Percentiles rank a stretch among this genome's conserved stretches.
These are phyloP conservation scores for Philereme vetulata DNA, from an alignment of 2,888 invertebrate genomes.

Conservation along the genomic window DNA sequence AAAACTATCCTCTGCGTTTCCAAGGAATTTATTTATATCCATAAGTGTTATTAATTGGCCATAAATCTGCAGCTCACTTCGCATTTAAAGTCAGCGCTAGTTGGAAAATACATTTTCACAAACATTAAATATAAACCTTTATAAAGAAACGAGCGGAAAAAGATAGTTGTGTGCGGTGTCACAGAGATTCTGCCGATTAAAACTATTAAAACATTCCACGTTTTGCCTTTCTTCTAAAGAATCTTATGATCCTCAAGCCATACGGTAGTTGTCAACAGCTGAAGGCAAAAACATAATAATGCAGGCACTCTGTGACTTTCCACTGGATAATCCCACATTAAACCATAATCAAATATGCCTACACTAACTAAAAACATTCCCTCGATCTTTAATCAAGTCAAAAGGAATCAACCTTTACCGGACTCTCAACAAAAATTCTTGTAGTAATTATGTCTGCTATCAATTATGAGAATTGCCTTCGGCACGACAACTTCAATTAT, in stretches of 20 bases:
- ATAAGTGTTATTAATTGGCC: conserved; percentile 13
- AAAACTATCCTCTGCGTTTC: conserved; percentile 1
- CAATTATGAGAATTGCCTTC: conserved; percentile 8
- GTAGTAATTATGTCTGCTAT: neutral
- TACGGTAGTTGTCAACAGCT: conserved; percentile 1
- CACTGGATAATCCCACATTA: too few species aligned
- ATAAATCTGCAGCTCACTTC: conserved; percentile 15
- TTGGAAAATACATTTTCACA: conserved; percentile 23
- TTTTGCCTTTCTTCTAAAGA: conserved; percentile 26
- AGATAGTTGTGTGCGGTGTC: conserved; percentile 27
- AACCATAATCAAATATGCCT: too few species aligned
- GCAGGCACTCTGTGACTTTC: too few species aligned
- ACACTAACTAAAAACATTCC: too few species aligned
- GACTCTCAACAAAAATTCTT: too few species aligned
- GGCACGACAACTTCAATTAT: conserved; percentile 17
- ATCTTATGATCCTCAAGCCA: conserved; percentile 14
- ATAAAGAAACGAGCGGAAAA: conserved; percentile 30
- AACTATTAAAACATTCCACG: conserved; percentile 34
- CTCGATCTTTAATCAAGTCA: too few species aligned
- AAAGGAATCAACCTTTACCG: too few species aligned
- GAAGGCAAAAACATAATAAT: conserved; percentile 6
- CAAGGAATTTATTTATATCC: neutral
- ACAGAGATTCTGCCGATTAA: conserved; percentile 31
- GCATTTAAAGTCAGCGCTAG: conserved; percentile 12
- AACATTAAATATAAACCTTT: conserved; percentile 15